Evolutionary conservation across 1,140 invertebrate species (phyloP), one percentile per base, ranked within the genome.

Genomic region (Campoletis sonorensis): DNA sequence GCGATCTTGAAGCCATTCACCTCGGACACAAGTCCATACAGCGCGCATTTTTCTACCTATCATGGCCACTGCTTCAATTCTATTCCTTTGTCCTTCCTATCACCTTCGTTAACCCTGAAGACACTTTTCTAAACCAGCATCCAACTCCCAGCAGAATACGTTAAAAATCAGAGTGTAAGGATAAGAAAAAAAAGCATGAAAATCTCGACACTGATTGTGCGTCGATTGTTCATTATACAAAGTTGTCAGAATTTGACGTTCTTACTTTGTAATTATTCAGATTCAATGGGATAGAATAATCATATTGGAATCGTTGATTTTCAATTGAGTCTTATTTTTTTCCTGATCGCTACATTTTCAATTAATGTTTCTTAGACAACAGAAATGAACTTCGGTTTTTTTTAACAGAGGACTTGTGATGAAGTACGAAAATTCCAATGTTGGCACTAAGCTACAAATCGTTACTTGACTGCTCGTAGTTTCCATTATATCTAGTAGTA

Each of bases 1-100:
- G 86, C 86, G 86, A 84, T 89, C 81, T 81, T 68, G 79, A 70
- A 79, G 81, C 71, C 81, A 82, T 79, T 82, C 81, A 82, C 81
- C 81, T 79, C 76, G 54, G 51, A 15, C 54, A 33, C n/a, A 16
- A 64, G 37, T 81, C 72, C 54, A 64, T 64, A 26, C 61, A 64
- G n/a, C 61, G 61, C n/a, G 8, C 61, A 64, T 23, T 13, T 23
- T 64, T 27, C 4, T 26, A 64, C 61, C n/a, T 64, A 64, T 64
- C 23, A 23, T 64, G n/a, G 23, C 21, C 40, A 64, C 23, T 64
- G 61, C 61, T 64, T 64, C 4, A 26, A 23, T 64, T 64, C 23
- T 83, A 73, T 82, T 83, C 85, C 82, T 86, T 71, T 79, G 49
- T 79, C 23, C 7, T 72, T 71, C 71, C 81, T 71, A 40, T 79